A percentile compares a stretch with the other conserved stretches of the same genome.
Conservation (phyloP, 2,113 vertebrate species). For the Damaliscus lunatus region DNA sequence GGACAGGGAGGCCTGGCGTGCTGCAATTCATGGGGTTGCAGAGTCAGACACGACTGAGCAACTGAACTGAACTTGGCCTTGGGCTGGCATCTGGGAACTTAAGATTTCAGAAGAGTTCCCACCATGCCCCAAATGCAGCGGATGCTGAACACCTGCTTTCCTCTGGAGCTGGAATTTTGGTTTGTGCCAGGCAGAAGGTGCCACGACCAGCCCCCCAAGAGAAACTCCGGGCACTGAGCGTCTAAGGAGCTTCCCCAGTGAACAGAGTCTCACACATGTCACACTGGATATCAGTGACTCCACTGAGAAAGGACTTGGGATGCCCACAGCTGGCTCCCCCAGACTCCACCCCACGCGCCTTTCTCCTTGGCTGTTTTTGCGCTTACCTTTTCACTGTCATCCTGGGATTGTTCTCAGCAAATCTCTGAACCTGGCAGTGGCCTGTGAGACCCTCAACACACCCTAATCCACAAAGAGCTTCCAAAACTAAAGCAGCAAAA, state of each 20-base stretch:
- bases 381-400: no score
- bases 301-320: background rate
- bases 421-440: background rate
- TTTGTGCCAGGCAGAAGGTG: background rate
- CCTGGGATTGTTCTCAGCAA: background rate
- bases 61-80: background rate
- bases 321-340: background rate
- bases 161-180: background rate
- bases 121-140: background rate
- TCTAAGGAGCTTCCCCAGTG: background rate
- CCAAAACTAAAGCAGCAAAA: background rate
- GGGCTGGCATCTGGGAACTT: background rate
- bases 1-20: no score
- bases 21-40: no score
- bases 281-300: background rate
- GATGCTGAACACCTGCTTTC: background rate
- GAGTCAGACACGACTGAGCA: no score
- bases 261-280: background rate
- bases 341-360: rapidly evolving
- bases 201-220: rapidly evolving
- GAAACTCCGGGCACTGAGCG: background rate
- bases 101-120: background rate
- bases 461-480: background rate
- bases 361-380: background rate
- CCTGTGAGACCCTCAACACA: background rate